Evolutionary conservation across 1,140 invertebrate genomes (phyloP), one percentile per base, ranked within the genome.

Genomic region (Araneus ventricosus): DNA sequence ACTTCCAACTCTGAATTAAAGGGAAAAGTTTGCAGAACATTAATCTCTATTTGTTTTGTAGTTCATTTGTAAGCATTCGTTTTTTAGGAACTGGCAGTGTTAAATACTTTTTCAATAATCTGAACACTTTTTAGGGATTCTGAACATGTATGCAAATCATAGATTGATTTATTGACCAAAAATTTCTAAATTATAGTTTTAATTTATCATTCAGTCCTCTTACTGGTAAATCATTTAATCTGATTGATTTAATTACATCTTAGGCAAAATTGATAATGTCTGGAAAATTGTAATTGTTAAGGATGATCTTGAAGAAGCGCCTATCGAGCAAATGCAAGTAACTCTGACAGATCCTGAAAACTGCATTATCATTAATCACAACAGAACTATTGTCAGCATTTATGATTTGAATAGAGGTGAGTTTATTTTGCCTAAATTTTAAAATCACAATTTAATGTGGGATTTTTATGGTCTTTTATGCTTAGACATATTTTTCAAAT

Each of bases 231-330:
- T 63, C 5, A 45, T 45, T 45, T 45, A 45, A 45, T 63, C 6
- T 63, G 22, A 63, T 63, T 67, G 27, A 14, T 67, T 67, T 30
- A 14, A 17, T 52, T n/a, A 85, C 41, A 6, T 45, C 17, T 41
- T 61, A 93, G 91, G 91, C 45, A 41, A 22, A 45, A 52, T 52
- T 27, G 61, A 80, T 75, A 45, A 52, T 82, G 1, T 67, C n/a
- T 94, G 94, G 94, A 90, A 89, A 79, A 90, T 94, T 22, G 41
- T 89, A 20, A 91, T 94, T 45, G 88, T 94, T 45, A 82, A 90
- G 37, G 94, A 94, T 93, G 86, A 91, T 91, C 45, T 93, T n/a
- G 91, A 93, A 75, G 94, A 94, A 88, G 90, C 88, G 0, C 90
- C 87, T 14, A 88, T 94, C 63, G 94, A 94, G 39, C 94, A 93